Evolutionary conservation across 2,797 vertebrate species (phyloP), one percentile per base, ranked within the genome.

Genomic region (Sciurus vulgaris): DNA sequence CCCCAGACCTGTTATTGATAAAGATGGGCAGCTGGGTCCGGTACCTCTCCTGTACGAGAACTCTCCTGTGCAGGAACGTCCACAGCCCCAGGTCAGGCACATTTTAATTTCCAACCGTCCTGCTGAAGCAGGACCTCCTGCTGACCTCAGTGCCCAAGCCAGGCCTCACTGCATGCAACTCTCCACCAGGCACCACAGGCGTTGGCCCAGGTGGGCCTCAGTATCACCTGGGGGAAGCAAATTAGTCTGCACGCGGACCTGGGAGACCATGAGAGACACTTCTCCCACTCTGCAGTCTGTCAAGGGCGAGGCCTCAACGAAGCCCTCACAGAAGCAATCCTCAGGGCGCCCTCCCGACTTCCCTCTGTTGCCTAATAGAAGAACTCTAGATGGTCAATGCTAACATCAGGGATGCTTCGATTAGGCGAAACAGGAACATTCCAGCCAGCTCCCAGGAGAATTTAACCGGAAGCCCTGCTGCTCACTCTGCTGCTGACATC

Each of bases 91-190:
- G 86, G 49, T 87, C 51, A 38, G 0, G 9, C 41, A 33, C 15
- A 22, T 26, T 38, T 22, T 7, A n/a, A 44, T 15, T 61, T 67
- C 41, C 26, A 9, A 44, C 1, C 67, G 4, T 35, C 47, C 83
- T 3, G 6, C 44, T 38, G 0, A 1, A 26, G 0, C 3, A 17
- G 41, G 41, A 14, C 22, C 47, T 15, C 2, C 59, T 4, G 47
- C 5, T 3, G 74, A 59, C 6, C 3, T 4, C 4, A 2, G 38
- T 0, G 1, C 73, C 38, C 12, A 51, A 47, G 38, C 9, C 18
- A 4, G 59, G 65, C 3, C 11, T 33, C 8, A 1, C 13, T 44
- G 24, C 9, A 8, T 0, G n/a, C 59, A 61, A 26, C 8, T 22
- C 28, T 2, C 26, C 0, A 22, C 22, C 6, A 4, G 2, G 30